phyloP scores from a whole-genome alignment of 2,888 invertebrate species.

The Nomada ferruginata region DNA sequence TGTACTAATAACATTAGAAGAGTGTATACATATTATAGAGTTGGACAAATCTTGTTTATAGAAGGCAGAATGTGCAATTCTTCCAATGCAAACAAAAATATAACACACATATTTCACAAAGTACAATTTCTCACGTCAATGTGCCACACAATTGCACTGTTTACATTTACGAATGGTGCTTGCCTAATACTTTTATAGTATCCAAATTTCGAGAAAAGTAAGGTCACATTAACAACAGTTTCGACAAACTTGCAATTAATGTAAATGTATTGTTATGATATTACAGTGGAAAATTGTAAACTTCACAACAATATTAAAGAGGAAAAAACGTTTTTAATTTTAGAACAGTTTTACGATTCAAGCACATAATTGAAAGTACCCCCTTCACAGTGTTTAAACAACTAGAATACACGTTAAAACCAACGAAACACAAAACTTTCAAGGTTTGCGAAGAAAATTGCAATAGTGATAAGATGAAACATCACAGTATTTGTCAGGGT shows the following conservation, averaged over 20 bases:
- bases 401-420: not conserved
- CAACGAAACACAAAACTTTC: conserved; percentile 13
- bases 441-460: not conserved
- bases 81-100: not conserved
- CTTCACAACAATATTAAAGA: not conserved
- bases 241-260: not conserved
- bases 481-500: conserved; percentile 27
- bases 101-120: conserved; percentile 8
- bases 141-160: not conserved
- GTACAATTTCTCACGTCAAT: not conserved
- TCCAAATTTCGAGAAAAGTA: not conserved
- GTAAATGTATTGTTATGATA: not conserved
- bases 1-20: not conserved
- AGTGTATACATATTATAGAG: not conserved
- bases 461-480: not conserved
- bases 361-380: conserved; percentile 19
- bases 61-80: not conserved
- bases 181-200: conserved; percentile 7
- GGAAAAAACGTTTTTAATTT: not conserved
- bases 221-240: not conserved
- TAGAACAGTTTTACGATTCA: not conserved
- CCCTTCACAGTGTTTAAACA: conserved; percentile 15
- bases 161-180: conserved; percentile 2
- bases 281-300: not conserved
- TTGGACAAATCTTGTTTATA: not conserved